These are phyloP conservation scores for Anser cygnoides DNA, from an alignment of 2,113 vertebrate genomes.

Conservation along the genomic window DNA sequence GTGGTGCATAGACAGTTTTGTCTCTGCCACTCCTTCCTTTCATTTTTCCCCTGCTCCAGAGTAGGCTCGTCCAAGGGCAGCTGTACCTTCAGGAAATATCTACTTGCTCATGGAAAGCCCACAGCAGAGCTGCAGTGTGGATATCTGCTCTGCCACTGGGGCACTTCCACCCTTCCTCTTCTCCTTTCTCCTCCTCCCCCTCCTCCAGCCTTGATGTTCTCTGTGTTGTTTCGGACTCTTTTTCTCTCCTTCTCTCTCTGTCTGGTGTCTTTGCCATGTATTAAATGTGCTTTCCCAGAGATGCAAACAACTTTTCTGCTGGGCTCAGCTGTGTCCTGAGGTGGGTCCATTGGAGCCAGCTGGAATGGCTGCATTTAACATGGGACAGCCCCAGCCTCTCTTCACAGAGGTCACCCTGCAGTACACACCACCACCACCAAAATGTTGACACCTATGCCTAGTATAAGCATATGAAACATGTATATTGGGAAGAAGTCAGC, in stretches of 20 bases:
- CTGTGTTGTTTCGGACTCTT: neutral
- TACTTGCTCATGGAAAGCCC: neutral
- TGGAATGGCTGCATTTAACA: neutral
- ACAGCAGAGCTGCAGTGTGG: neutral
- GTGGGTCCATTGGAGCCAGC: neutral
- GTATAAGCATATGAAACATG: neutral
- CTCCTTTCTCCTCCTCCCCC: neutral
- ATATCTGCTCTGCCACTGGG: neutral
- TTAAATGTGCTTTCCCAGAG: neutral
- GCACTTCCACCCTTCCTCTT: neutral
- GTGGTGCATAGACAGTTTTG: neutral
- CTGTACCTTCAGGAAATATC: neutral
- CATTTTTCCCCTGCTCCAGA: neutral
- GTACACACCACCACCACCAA: neutral
- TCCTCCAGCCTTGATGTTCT: neutral
- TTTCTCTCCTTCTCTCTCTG: neutral
- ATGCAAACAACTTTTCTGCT: rapidly evolving
- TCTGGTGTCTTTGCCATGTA: neutral
- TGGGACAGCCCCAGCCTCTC: neutral
- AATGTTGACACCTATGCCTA: neutral
- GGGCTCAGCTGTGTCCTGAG: rapidly evolving
- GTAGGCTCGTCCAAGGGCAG: neutral
- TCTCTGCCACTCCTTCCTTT: neutral
- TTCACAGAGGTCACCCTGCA: neutral
- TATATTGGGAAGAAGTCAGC: neutral